These are phyloP conservation scores for Ruditapes philippinarum DNA, from an alignment of 1,140 invertebrate genomes.

Conservation along the genomic window DNA sequence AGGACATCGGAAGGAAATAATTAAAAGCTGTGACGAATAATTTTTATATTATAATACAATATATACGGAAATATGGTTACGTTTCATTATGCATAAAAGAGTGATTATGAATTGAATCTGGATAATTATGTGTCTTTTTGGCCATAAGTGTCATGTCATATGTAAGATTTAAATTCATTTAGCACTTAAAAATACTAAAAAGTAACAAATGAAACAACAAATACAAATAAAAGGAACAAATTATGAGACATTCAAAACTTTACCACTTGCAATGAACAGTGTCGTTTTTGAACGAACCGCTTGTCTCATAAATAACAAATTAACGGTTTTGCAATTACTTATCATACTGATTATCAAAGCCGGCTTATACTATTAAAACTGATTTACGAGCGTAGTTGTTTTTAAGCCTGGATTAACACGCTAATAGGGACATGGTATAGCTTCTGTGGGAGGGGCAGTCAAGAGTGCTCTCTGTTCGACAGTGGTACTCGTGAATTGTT, in stretches of 20 bases:
- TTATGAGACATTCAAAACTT: background rate
- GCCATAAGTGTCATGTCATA: too few relatives aligned
- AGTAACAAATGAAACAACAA: background rate
- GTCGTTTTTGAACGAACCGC: conserved; percentile 15
- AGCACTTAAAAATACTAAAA: background rate
- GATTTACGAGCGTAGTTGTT: conserved; percentile 13
- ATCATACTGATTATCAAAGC: conserved; percentile 30
- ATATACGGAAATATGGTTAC: too few relatives aligned
- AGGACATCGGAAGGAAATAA: too few relatives aligned
- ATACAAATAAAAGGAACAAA: background rate
- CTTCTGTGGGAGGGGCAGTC: conserved; percentile 9
- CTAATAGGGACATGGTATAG: background rate
- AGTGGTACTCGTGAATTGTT: conserved; percentile 7
- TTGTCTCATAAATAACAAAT: conserved; percentile 37
- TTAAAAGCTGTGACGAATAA: too few relatives aligned
- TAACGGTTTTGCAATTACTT: conserved; percentile 23
- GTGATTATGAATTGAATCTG: too few relatives aligned
- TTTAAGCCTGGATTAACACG: conserved; percentile 32
- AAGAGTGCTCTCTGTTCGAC: background rate
- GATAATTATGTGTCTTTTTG: too few relatives aligned
- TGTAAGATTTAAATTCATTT: background rate
- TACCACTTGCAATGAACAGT: background rate
- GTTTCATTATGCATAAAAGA: too few relatives aligned
- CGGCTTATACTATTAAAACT: background rate
- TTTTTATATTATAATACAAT: too few relatives aligned